Percentiles rank a stretch among this genome's conserved stretches.
Evolutionary conservation across 2,113 vertebrate genomes (phyloP).

Genomic region (Felis catus): F.catus_Fca126_mat1.0 CM031417.1:27721501-27722000

Average conservation of each 20-base stretch:
- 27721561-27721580: not conserved
- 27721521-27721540: no score
- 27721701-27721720: not conserved
- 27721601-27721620: not conserved
- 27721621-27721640: not conserved
- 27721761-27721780: not conserved
- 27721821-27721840: not conserved
- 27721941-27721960: not conserved
- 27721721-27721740: not conserved
- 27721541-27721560: no score
- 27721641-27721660: not conserved
- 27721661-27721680: not conserved
- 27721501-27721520: no score
- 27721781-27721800: not conserved
- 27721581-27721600: not conserved
- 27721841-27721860: no score
- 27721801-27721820: not conserved
- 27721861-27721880: not conserved
- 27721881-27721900: not conserved
- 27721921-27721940: not conserved
- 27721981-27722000: not conserved
- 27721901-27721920: not conserved
- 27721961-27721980: not conserved
- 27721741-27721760: not conserved
- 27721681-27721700: not conserved